Conservation (phyloP, 2,797 vertebrate species). For the Xenopus petersii region DNA sequence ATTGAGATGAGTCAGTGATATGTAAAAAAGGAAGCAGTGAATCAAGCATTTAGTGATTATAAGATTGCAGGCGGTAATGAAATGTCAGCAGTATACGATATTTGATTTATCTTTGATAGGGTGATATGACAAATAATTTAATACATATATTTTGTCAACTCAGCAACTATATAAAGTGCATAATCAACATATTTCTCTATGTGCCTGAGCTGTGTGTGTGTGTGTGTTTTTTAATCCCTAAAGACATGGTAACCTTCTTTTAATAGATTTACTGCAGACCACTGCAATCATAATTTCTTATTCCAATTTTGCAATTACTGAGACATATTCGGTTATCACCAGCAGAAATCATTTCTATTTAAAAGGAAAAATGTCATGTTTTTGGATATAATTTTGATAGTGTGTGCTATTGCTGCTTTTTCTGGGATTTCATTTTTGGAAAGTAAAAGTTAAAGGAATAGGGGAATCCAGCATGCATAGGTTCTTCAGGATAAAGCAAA, state of each 20-base stretch:
- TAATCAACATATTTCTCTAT: conserved; percentile 45
- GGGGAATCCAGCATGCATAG: too few species aligned
- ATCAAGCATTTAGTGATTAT: conserved; percentile 47
- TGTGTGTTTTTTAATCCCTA: conserved; percentile 40
- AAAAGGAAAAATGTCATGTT: background rate
- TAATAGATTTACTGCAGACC: conserved; percentile 23
- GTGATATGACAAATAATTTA: conserved; percentile 48
- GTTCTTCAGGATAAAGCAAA: too few species aligned
- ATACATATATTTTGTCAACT: conserved; percentile 42
- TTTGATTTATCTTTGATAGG: conserved; percentile 50
- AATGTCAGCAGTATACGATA: conserved; percentile 47
- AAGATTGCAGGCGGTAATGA: conserved; percentile 49
- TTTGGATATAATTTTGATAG: too few species aligned
- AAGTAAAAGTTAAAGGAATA: too few species aligned
- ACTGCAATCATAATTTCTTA: conserved; percentile 14
- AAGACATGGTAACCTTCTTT: conserved; percentile 39
- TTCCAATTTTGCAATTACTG: background rate
- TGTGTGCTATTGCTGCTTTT: too few species aligned
- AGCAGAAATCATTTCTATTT: background rate
- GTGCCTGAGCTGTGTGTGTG: conserved; percentile 17
- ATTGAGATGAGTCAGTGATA: conserved; percentile 50
- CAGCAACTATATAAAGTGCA: conserved; percentile 43
- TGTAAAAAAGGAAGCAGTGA: conserved; percentile 46
- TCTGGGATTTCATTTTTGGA: too few species aligned
- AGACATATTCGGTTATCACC: conserved; percentile 4